Evolutionary conservation across 2,113 vertebrate genomes (phyloP).

Genomic region (Cairina moschata): DNA sequence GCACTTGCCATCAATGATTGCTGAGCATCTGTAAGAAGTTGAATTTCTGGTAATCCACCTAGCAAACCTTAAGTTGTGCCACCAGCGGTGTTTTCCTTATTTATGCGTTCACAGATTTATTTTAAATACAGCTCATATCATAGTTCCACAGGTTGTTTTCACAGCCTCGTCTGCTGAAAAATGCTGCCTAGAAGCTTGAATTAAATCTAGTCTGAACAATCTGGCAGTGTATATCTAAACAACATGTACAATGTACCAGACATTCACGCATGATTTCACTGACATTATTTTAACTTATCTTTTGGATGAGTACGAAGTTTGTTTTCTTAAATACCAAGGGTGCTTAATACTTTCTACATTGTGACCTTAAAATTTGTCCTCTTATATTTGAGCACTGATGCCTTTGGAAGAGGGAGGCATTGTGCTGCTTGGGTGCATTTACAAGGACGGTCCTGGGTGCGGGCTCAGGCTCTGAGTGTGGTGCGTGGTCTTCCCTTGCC

Average conservation of each 20-base stretch:
- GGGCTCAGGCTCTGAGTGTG: fast-evolving
- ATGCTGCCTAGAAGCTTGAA: background rate
- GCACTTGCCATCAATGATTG: background rate
- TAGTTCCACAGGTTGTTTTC: background rate
- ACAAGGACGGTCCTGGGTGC: background rate
- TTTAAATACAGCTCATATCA: background rate
- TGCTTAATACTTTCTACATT: background rate
- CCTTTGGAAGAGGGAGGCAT: background rate
- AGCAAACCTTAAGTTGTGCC: background rate
- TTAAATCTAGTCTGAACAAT: background rate
- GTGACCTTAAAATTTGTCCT: background rate
- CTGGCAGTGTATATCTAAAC: background rate
- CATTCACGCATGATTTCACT: background rate
- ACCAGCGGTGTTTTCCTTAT: background rate
- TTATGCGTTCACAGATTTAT: background rate
- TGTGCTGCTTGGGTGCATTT: fast-evolving
- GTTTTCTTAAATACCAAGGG: background rate
- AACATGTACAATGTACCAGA: background rate
- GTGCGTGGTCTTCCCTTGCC: background rate
- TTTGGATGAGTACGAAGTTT: background rate
- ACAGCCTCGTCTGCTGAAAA: background rate
- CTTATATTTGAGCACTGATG: background rate
- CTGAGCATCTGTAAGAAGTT: background rate
- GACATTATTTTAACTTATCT: background rate
- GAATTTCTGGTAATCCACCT: background rate